These are phyloP conservation scores for Oscheius sp. DNA, from an alignment of 2,888 invertebrate species.

Conservation along the genomic window DNA sequence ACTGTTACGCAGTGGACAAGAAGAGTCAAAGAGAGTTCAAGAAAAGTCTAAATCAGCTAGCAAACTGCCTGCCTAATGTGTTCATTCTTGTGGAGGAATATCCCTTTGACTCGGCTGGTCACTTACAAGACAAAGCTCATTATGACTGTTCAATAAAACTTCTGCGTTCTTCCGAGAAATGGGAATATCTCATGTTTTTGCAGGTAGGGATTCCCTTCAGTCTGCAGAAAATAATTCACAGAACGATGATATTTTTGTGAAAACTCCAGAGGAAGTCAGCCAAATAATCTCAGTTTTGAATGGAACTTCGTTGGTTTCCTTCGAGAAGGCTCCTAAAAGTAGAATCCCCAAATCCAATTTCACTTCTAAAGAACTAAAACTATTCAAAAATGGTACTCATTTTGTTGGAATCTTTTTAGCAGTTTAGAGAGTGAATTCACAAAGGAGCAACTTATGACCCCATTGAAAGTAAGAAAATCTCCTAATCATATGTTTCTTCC, in stretches of 20 bases:
- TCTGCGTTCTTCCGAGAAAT: not conserved
- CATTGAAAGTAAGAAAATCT: not conserved
- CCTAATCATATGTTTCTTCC: slow-evolving; percentile 12
- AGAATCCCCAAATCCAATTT: slow-evolving; percentile 2
- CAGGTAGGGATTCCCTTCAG: not conserved
- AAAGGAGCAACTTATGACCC: not conserved
- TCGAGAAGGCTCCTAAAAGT: not conserved
- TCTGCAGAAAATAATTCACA: not conserved
- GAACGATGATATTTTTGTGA: slow-evolving; percentile 19
- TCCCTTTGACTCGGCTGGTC: slow-evolving; percentile 21
- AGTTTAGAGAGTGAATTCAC: not conserved
- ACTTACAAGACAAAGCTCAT: slow-evolving; percentile 23
- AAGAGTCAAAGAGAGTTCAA: slow-evolving; percentile 13
- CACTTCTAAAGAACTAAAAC: not conserved
- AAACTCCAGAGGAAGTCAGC: slow-evolving; percentile 11
- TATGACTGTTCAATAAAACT: slow-evolving; percentile 6
- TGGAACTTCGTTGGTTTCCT: not conserved
- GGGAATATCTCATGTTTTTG: slow-evolving; percentile 17
- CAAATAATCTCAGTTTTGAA: not conserved
- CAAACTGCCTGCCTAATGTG: slow-evolving; percentile 26
- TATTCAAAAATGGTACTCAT: slow-evolving; percentile 5
- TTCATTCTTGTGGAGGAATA: slow-evolving; percentile 16
- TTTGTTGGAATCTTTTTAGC: not conserved
- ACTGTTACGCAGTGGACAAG: slow-evolving; percentile 27
- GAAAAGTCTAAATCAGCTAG: slow-evolving; percentile 7